A percentile compares a stretch with the other conserved stretches of the same genome.
Evolutionary conservation across 2,797 vertebrate species (phyloP).

Genomic region (Pseudomugil tenellus): DNA sequence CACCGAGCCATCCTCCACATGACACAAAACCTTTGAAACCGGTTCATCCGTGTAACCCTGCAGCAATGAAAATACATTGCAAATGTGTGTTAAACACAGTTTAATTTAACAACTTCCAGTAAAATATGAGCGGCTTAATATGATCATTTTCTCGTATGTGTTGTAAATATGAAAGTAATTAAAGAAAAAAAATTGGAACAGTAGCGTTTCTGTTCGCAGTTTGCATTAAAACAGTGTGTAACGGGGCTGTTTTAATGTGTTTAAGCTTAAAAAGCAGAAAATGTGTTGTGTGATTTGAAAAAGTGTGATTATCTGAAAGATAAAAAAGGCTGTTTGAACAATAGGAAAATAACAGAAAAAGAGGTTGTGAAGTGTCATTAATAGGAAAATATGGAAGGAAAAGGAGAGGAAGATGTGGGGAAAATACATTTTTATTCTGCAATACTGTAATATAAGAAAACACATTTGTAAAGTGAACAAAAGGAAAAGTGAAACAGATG

Average conservation of each 20-base stretch:
- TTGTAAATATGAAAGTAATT: background rate
- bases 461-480: background rate
- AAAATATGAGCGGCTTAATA: background rate
- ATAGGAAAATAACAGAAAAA: background rate
- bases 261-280: no score
- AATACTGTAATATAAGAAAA: no score
- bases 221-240: no score
- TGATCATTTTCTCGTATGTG: no score
- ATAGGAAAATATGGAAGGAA: background rate
- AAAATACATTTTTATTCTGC: no score
- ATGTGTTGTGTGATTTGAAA: no score
- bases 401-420: no score
- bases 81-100: background rate
- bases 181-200: background rate
- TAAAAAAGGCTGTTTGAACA: no score
- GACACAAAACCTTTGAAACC: constrained; percentile 95
- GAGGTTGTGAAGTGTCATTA: background rate
- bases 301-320: no score
- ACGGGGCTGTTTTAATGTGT: no score
- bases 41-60: constrained; percentile 98
- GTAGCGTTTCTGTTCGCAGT: no score
- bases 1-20: constrained; percentile 97
- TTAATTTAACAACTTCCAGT: background rate
- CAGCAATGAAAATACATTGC: background rate
- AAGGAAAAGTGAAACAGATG: background rate